Percentiles rank a stretch among this genome's conserved stretches.
Evolutionary conservation across 2,888 invertebrate genomes (phyloP).

Genomic region (Lasiommata megera): DNA sequence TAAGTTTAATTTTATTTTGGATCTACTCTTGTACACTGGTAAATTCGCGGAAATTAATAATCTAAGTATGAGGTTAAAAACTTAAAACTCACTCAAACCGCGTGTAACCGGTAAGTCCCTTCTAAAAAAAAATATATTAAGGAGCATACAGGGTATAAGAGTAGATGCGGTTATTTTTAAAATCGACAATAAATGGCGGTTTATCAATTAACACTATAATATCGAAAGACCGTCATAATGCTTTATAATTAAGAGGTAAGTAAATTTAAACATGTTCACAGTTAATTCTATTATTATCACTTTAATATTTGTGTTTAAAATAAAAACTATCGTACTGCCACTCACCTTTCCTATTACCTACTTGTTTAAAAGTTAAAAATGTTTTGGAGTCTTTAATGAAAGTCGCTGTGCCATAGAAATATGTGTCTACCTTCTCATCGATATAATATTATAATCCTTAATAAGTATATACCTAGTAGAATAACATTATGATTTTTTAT

Average conservation of each 20-base stretch:
- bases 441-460: constrained; percentile 10
- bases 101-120: no score
- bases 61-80: no score
- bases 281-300: constrained; percentile 21
- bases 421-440: constrained; percentile 22
- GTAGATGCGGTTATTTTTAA: constrained; percentile 14
- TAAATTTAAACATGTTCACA: constrained; percentile 1
- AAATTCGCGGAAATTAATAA: no score
- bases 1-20: constrained; percentile 6
- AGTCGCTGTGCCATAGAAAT: constrained; percentile 62
- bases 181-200: constrained; percentile 12
- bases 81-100: no score
- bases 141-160: neutral
- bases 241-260: constrained; percentile 1
- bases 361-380: constrained; percentile 21
- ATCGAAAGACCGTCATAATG: neutral
- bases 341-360: constrained; percentile 36
- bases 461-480: neutral
- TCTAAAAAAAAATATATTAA: no score
- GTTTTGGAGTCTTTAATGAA: constrained; percentile 30
- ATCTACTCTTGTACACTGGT: neutral
- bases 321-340: constrained; percentile 49
- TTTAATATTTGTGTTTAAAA: neutral
- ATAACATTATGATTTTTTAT: constrained; percentile 17
- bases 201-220: neutral